Evolutionary conservation across 2,113 vertebrate genomes (phyloP).

Genomic region (Gallinago paraguaiae): DNA sequence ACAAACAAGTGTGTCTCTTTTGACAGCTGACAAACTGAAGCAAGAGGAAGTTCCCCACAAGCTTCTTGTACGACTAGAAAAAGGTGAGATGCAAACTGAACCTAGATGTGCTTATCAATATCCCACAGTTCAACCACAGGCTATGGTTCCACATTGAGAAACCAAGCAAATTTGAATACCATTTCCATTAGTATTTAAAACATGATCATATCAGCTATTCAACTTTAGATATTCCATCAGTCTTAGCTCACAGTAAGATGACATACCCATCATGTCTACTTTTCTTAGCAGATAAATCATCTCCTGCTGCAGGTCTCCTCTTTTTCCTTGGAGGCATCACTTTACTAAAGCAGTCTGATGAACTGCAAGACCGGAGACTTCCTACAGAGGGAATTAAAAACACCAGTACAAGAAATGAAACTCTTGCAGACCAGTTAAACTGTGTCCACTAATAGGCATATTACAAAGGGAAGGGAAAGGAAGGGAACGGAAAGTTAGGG

Average conservation of each 20-base stretch:
- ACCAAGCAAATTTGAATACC: constrained; percentile 31
- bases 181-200: constrained; percentile 29
- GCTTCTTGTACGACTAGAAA: background rate
- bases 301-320: constrained; percentile 96
- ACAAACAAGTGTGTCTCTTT: background rate
- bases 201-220: constrained; percentile 16
- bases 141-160: constrained; percentile 11
- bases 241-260: constrained; percentile 20
- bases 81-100: background rate
- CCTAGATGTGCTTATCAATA: background rate
- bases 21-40: background rate
- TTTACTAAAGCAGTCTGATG: constrained; percentile 92
- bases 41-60: background rate
- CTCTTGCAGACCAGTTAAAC: constrained; percentile 48
- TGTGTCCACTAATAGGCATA: constrained; percentile 44
- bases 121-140: background rate
- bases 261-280: constrained; percentile 96
- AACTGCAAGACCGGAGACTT: constrained; percentile 84
- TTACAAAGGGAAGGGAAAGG: constrained; percentile 13
- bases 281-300: constrained; percentile 97
- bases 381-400: constrained; percentile 73
- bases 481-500: background rate
- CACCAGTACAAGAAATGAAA: constrained; percentile 66
- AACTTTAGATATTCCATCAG: constrained; percentile 25
- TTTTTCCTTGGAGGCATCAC: constrained; percentile 99